These are phyloP conservation scores for Dromococcyx pavoninus DNA, from an alignment of 2,797 vertebrate genomes.

Conservation along the genomic window DNA sequence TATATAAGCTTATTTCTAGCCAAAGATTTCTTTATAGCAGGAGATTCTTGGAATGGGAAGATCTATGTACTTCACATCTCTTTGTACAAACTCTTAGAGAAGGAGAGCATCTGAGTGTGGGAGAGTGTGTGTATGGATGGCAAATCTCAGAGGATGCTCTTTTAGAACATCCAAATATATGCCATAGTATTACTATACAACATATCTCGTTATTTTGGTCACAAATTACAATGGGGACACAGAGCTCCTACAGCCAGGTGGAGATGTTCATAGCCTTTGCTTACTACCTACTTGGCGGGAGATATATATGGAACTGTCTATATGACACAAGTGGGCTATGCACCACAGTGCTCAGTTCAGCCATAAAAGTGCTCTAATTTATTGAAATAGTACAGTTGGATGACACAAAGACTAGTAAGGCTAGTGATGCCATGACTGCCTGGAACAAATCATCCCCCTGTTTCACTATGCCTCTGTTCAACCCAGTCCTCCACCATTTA, in stretches of 20 bases:
- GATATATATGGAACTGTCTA: not conserved
- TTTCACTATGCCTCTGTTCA: not conserved
- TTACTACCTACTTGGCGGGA: slow-evolving; percentile 1
- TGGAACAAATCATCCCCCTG: not conserved
- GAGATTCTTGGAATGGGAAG: not conserved
- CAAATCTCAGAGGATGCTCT: not conserved
- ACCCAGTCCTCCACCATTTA: not conserved
- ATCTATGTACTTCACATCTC: not conserved
- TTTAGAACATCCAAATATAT: not conserved
- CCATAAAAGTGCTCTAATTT: not conserved
- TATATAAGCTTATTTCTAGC: not conserved
- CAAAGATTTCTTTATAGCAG: not conserved
- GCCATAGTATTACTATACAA: not conserved
- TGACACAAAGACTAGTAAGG: not conserved
- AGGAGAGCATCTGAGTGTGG: not conserved
- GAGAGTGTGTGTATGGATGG: not conserved
- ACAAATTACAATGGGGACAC: not conserved
- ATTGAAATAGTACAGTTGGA: not conserved
- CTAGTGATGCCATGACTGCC: not conserved
- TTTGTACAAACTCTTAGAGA: not conserved
- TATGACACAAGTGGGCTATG: not conserved
- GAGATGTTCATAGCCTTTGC: not conserved
- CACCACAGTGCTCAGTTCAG: not conserved
- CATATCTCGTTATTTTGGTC: not conserved
- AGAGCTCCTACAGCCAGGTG: not conserved